Base-by-base conservation (phyloP, 2,888 invertebrate species). In the Andricus quercusramuli region DNA sequence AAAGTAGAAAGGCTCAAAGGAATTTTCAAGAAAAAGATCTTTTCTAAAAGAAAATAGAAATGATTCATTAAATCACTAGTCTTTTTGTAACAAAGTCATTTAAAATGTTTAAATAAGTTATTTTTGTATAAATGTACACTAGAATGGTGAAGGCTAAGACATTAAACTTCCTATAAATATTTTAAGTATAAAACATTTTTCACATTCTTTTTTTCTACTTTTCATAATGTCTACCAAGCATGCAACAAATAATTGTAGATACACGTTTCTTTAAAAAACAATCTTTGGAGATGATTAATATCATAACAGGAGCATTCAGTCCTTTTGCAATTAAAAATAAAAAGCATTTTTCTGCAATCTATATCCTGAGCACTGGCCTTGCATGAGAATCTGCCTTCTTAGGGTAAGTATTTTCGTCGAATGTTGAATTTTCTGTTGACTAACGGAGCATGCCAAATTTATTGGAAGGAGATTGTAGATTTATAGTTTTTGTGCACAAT, bases 391-490 rank as follows among this genome's bases (percentile, higher is more conserved):
- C 78, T 78, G 17, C 76, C 37, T 77, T 51, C 22, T 77, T 62
- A 77, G 56, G 80, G 83, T 83, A 79, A 83, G 83, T 83, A 79
- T 79, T 77, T 51, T 51, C 56, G 59, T 70, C 47, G 65, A 66
- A 81, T 66, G 56, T 82, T 80, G 59, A 64, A 25, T 29, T 74
- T 70, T 59, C n/a, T 74, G 56, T 74, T 32, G 32, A 74, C 74
- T 74, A 74, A 74, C 32, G 15, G 11, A 70, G 29, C 51, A 32
- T 74, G 29, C n/a, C n/a, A 17, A 47, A 47, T 47, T 47, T 47
- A 17, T 62, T 25, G 25, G 25, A 62, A 25, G 5, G 22, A 25
- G 15, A 25, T 25, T 62, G 25, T 25, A 25, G 62, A 62, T 62
- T 25, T 25, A 15, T 25, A 25, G 15, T 62, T 62, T 2, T n/a